Percentiles rank a stretch among this genome's conserved stretches.
Conservation (phyloP, 2,888 invertebrate genomes). For the Drosophila phalerata region DNA sequence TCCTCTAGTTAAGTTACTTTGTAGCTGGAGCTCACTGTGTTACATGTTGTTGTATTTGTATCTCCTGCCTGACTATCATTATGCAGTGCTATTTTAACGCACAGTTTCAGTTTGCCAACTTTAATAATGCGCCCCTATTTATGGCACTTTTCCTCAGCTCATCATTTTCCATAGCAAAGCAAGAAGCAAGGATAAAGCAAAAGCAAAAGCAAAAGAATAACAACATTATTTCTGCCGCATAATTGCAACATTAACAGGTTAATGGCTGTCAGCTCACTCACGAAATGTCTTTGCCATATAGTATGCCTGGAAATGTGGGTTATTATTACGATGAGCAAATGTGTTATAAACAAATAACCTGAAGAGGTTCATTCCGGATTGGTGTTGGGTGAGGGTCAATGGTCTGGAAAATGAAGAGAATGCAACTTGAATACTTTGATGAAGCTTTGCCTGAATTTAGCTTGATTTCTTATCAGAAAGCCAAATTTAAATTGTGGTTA, state of each 20-base stretch:
- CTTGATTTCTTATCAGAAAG: too few species aligned
- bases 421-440: conserved; percentile 6
- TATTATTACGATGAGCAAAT: conserved; percentile 69
- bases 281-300: conserved; percentile 23
- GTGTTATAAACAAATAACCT: conserved; percentile 72
- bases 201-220: conserved; percentile 20
- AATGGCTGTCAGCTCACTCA: conserved; percentile 61
- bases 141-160: conserved; percentile 43
- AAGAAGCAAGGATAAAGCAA: conserved; percentile 5
- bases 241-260: conserved; percentile 80
- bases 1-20: conserved; percentile 37
- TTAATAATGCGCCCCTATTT: conserved; percentile 61
- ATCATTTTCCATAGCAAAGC: conserved; percentile 15
- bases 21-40: conserved; percentile 21
- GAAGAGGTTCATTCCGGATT: conserved; percentile 30
- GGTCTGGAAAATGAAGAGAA: conserved; percentile 29
- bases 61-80: conserved; percentile 30
- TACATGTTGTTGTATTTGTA: background rate
- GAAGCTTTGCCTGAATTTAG: background rate
- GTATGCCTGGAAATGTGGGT: conserved; percentile 47
- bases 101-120: conserved; percentile 55
- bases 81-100: conserved; percentile 34
- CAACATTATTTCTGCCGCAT: conserved; percentile 73
- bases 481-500: too few species aligned
- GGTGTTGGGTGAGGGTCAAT: conserved; percentile 8